These are phyloP conservation scores for Odontocerum albicorne DNA, from an alignment of 2,888 invertebrate species.

Conservation along the genomic window DNA sequence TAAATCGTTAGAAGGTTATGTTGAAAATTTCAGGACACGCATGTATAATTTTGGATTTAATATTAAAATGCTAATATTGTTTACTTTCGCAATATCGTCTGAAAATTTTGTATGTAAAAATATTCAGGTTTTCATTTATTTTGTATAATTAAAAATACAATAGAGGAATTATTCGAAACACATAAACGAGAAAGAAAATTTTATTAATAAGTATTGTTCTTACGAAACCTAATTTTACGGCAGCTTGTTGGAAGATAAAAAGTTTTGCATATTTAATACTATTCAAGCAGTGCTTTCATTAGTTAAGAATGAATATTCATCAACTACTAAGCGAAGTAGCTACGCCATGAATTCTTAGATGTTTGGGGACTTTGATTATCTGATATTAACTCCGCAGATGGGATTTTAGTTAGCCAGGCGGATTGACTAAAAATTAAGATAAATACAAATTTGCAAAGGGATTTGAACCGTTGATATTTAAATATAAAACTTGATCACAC, in stretches of 20 bases:
- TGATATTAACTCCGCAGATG: too few species aligned
- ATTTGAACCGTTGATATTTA: too few species aligned
- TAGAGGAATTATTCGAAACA: conserved; percentile 8
- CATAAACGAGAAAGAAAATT: conserved; percentile 16
- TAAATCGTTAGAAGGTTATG: too few species aligned
- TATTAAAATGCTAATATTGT: not conserved
- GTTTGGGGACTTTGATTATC: not conserved
- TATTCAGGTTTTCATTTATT: not conserved
- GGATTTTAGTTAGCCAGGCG: too few species aligned
- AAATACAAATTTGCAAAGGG: too few species aligned
- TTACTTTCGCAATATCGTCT: not conserved
- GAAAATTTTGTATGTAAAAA: not conserved
- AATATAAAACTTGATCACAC: too few species aligned
- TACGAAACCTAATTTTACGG: conserved; percentile 21
- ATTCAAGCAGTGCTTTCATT: conserved; percentile 14
- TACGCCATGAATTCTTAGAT: conserved; percentile 4
- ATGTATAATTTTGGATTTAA: not conserved
- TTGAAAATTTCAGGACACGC: not conserved
- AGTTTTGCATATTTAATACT: conserved; percentile 15
- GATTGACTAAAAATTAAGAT: too few species aligned
- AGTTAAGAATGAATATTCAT: conserved; percentile 18
- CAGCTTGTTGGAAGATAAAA: conserved; percentile 15
- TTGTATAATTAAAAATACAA: conserved; percentile 11
- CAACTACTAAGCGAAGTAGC: conserved; percentile 1
- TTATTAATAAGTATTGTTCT: conserved; percentile 10